Base-by-base conservation (phyloP, 2,113 vertebrate genomes). In the Phycodurus eques region DNA sequence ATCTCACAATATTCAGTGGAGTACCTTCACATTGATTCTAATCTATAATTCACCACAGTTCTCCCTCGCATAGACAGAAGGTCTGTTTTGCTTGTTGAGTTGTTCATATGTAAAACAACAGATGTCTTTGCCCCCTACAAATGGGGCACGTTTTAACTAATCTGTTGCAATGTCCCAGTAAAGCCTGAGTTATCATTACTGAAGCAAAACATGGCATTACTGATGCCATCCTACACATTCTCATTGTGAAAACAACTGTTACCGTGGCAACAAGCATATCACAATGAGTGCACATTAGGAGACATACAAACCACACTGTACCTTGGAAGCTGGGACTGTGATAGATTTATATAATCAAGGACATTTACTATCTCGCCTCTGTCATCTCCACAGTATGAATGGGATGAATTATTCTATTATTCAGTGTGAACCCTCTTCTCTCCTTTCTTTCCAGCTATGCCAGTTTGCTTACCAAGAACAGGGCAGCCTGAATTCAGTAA, bases 221-320 rank as follows among this genome's bases (percentile, higher is more conserved):
- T 85, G 83, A 81, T 87, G 81, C 87, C 89, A 78, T 88, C 89
- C 90, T 92, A 91, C 91, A 89, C 88, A 83, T 89, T 83, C 73
- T 82, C 82, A 87, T 90, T 92, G 91, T 91, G 84, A 92, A 91
- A 90, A 90, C 86, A 89, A 81, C 79, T 68, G 92, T 93, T 93
- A 84, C 93, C 92, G 77, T 90, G 91, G 92, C 83, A 93, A 93
- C 92, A 88, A 81, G 89, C 82, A 82, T 80, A 90, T 81, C 86
- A 91, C 88, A 92, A 92, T 85, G 86, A 90, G 85, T 78, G 87
- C 88, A 85, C 87, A 66, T 85, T 88, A 68, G 77, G 79, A 90
- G 85, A 91, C 83, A 83, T 89, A 88, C 79, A 90, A 85, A 85
- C 70, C 31, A 60, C 77, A 79, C 73, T 73, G 72, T 73, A 81